Conservation (phyloP, 2,113 vertebrate genomes). For the Sula dactylatra region DNA sequence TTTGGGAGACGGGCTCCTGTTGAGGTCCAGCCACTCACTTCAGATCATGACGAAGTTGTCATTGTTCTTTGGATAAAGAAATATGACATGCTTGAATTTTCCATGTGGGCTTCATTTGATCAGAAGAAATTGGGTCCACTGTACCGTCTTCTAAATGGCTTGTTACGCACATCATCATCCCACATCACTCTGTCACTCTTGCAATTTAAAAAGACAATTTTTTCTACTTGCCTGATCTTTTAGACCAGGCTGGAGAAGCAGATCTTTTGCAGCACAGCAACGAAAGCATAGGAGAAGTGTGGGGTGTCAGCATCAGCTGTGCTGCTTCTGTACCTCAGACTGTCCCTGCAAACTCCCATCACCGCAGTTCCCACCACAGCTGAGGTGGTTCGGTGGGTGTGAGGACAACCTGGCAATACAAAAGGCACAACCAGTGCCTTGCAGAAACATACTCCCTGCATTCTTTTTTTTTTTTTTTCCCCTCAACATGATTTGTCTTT, state of each 20-base stretch:
- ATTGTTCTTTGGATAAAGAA: not conserved
- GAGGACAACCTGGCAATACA: not conserved
- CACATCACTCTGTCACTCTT: not conserved
- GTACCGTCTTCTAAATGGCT: not conserved
- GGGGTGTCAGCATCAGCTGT: not conserved
- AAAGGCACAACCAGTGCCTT: not conserved
- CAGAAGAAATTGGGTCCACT: not conserved
- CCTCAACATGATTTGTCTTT: not conserved
- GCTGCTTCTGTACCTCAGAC: not conserved
- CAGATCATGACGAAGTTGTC: rapidly evolving
- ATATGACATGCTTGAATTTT: not conserved
- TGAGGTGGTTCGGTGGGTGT: rapidly evolving
- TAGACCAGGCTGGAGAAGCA: not conserved
- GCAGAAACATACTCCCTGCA: not conserved
- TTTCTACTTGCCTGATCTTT: not conserved
- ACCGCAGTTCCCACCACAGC: rapidly evolving
- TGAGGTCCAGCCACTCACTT: not conserved
- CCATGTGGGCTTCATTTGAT: not conserved
- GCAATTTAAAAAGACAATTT: not conserved
- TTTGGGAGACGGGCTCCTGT: rapidly evolving
- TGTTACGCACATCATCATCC: not conserved
- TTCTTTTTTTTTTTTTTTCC: not conserved
- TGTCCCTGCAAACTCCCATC: not conserved
- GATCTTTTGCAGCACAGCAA: not conserved
- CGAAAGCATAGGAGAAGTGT: not conserved